Percentiles rank a stretch among this genome's conserved stretches.
Evolutionary conservation across 1,140 invertebrate species (phyloP).

Genomic region (Cheumatopsyche charites): DNA sequence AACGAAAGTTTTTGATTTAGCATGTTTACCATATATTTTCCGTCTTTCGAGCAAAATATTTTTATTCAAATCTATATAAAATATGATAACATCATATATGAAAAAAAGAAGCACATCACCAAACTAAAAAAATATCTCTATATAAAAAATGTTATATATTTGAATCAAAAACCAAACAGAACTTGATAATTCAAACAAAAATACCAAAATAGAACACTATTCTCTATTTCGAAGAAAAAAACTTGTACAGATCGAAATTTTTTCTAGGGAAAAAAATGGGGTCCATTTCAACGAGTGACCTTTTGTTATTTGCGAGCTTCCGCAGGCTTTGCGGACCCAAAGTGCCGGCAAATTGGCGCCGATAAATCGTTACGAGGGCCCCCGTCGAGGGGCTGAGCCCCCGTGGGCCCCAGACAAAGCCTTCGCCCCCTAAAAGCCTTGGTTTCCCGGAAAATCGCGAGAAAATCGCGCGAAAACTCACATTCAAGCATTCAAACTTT

Average conservation of each 20-base stretch:
- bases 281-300: not conserved
- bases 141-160: too few relatives aligned
- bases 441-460: not conserved
- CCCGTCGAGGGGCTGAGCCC: not conserved
- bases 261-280: not conserved
- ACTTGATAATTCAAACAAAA: not conserved
- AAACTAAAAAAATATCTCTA: too few relatives aligned
- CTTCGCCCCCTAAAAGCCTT: not conserved
- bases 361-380: constrained; percentile 21
- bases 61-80: too few relatives aligned
- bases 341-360: constrained; percentile 27
- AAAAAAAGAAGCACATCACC: too few relatives aligned
- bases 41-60: too few relatives aligned
- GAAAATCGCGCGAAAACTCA: not conserved
- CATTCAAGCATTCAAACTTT: not conserved
- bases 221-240: not conserved
- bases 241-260: not conserved
- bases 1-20: too few relatives aligned
- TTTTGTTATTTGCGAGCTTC: constrained; percentile 5
- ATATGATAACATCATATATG: too few relatives aligned
- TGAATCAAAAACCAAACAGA: too few relatives aligned
- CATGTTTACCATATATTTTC: too few relatives aligned
- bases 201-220: not conserved
- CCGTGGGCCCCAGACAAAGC: not conserved
- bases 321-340: constrained; percentile 3